A percentile compares a stretch with the other conserved stretches of the same genome.
Evolutionary conservation across 2,113 vertebrate genomes (phyloP).

Genomic region (Harpagus bidentatus): DNA sequence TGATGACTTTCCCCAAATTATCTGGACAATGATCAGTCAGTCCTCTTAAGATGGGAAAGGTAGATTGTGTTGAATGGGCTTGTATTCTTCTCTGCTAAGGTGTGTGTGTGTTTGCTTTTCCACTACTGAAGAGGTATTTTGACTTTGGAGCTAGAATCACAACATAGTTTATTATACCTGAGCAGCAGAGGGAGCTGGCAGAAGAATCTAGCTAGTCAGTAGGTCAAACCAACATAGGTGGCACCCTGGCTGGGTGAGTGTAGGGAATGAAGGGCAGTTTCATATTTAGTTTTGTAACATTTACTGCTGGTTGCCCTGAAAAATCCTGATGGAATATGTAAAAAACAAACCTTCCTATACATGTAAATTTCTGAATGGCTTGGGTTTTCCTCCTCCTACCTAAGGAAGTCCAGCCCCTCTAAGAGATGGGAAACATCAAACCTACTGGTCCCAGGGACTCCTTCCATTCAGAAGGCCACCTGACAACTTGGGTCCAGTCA

Average conservation of each 20-base stretch:
- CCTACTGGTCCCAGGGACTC: background rate
- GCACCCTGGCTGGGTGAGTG: background rate
- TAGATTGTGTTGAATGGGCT: background rate
- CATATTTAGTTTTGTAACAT: background rate
- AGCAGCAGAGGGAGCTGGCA: background rate
- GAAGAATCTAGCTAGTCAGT: background rate
- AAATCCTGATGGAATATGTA: background rate
- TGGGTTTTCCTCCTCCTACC: background rate
- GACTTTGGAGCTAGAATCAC: background rate
- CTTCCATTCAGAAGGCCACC: background rate
- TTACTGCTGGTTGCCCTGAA: background rate
- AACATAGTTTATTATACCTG: background rate
- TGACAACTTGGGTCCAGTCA: no score
- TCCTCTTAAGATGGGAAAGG: no score
- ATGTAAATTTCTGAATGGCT: background rate
- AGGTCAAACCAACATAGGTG: background rate
- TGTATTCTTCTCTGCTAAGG: background rate
- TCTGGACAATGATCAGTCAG: background rate
- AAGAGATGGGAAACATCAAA: background rate
- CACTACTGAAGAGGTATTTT: background rate
- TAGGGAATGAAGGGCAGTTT: background rate
- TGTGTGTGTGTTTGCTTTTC: no score
- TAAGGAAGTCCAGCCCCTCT: background rate
- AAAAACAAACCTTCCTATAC: background rate
- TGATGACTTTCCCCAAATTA: background rate